Base-by-base conservation (phyloP, 2,113 vertebrate genomes). In the Orcinus orca region DNA sequence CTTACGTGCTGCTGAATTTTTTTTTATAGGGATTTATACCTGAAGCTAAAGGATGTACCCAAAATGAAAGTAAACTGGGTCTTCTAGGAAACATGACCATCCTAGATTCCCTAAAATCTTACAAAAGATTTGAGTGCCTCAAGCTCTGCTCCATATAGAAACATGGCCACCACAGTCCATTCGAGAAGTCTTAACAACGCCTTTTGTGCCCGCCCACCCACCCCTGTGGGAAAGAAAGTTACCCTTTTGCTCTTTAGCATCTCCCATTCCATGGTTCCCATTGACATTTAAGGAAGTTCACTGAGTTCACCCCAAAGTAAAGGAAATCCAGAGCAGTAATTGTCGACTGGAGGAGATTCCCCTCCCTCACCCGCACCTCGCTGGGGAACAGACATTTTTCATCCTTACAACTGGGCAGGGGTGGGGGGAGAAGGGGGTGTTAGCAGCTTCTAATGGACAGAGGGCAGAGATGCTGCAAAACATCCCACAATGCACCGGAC, bases 401-500 rank as follows among this genome's bases (percentile, higher is more conserved):
- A 17, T 53, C 29, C 3, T n/a, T 38, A 80, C 33, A 81, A 2
- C 31, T 29, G 20, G 4, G 55, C 55, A 58, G 55, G 8, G 10
- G 3, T n/a, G 0, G 10, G 31, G 12, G 25, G 12, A 33, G 31
- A 74, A 62, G 29, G 9, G 6, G 20, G 6, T 13, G 17, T 11
- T 13, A 15, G 47, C 44, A 41, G 62, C 33, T 38, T 33, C 71
- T 41, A 44, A 67, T 20, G 13, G 31, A 9, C 70, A 74, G 26
- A 31, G 12, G 9, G 5, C 14, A 25, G 77, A 29, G 23, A 65
- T 33, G 44, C 31, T 15, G 14, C 44, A 1, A 2, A 26, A n/a
- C 10, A 31, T 0, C 8, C 55, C 47, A 18, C 0, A 2, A 4
- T 8, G 7, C 6, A 3, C 41, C 17, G 5, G 38, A 33, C 31